Evolutionary conservation across 2,888 invertebrate genomes (phyloP), one percentile per base, ranked within the genome.

Genomic region (Poecilobothrus nobilitatus): DNA sequence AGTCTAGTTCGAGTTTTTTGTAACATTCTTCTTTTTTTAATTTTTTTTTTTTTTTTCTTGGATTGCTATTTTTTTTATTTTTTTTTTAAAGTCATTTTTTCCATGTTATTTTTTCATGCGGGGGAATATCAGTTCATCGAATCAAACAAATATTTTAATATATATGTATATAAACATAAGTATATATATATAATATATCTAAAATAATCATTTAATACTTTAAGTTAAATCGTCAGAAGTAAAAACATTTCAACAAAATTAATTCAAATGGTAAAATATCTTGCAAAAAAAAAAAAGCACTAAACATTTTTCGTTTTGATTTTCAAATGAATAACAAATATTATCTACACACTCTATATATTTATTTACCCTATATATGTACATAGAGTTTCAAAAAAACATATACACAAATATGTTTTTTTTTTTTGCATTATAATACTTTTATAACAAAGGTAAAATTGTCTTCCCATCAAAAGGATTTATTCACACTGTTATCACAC

Each of bases 181-280:
- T 53, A 53, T 53, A 53, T 44, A 44, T 53, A 4, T 53, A 18
- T 53, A 41, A 53, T 53, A 53, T 53, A 37, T 37, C 2, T 37
- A 37, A 12, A 37, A 37, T 5, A 53, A 53, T 53, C 53, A 53
- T 53, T 53, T 53, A 53, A 53, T 53, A 53, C 53, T 53, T 53
- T 6, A 53, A 53, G 53, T 53, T 53, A 53, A n/a, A 53, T 53
- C 18, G 53, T 53, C 53, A 53, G 53, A 53, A 53, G 53, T 53
- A 53, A 53, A 53, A 53, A 53, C 53, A 53, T 53, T 53, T 53
- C 53, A 53, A 53, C 53, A 53, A 53, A 53, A 53, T 53, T 53
- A 53, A 53, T 53, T 53, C 53, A 53, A 53, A 53, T 53, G 53
- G 53, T 12, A 53, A n/a, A 53, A 53, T 53, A 53, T 53, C 53